Evolutionary conservation across 37 sponge, comb jelly and placozoan genomes (phyloP).

Genomic region (Petrosia ficiformis): DNA sequence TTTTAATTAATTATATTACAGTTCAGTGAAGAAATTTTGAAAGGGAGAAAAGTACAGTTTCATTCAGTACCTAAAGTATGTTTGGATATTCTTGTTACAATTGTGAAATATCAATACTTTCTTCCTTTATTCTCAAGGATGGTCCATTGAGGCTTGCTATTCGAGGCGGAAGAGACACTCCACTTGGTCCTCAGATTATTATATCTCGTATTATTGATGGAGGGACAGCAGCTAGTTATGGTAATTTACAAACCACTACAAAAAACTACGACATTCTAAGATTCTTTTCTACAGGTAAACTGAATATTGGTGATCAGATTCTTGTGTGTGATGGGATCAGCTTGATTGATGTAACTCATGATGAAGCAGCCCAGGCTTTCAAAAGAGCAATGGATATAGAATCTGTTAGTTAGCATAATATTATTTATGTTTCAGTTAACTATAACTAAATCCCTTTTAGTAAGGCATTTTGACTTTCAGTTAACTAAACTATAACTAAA

Average conservation of each 20-base stretch:
- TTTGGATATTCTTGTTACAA: background rate
- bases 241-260: constrained; percentile 5
- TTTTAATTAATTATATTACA: no score
- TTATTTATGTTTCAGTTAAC: background rate
- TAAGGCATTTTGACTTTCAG: no score
- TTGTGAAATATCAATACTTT: background rate
- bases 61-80: constrained; percentile 82
- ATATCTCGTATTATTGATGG: constrained; percentile 84
- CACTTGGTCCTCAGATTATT: constrained; percentile 55
- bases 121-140: constrained; percentile 13
- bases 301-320: constrained; percentile 86
- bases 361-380: constrained; percentile 71
- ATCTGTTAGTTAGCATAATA: constrained; percentile 45
- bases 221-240: constrained; percentile 73
- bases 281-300: constrained; percentile 16
- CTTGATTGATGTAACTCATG: constrained; percentile 67
- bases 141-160: constrained; percentile 80
- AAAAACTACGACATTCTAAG: background rate
- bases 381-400: constrained; percentile 82
- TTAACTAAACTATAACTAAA: no score
- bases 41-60: constrained; percentile 74
- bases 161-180: constrained; percentile 76
- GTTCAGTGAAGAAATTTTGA: constrained; percentile 71
- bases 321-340: constrained; percentile 82
- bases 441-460: no score